Percentiles rank a stretch among this genome's conserved stretches.
Evolutionary conservation across 2,888 invertebrate genomes (phyloP).

Genomic region (Drosophila neonasuta): DNA sequence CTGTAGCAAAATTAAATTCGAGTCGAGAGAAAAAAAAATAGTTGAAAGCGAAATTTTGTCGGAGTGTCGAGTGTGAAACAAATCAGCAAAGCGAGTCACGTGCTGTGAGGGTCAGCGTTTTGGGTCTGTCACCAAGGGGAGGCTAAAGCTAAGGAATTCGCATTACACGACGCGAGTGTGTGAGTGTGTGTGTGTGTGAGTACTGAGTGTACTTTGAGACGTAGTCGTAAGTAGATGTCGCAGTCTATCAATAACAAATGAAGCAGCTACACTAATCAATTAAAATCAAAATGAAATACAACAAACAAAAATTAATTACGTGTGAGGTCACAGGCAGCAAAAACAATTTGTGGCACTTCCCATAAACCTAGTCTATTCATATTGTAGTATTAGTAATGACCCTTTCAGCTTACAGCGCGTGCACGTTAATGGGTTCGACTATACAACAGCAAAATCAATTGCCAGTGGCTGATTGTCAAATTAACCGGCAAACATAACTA

Average conservation of each 20-base stretch:
- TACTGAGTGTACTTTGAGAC: background rate
- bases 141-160: slow-evolving; percentile 64
- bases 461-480: slow-evolving; percentile 65
- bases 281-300: slow-evolving; percentile 38
- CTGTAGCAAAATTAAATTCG: slow-evolving; percentile 33
- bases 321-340: slow-evolving; percentile 56
- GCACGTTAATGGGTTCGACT: slow-evolving; percentile 1
- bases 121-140: slow-evolving; percentile 71
- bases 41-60: slow-evolving; percentile 20
- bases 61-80: slow-evolving; percentile 18
- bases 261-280: slow-evolving; percentile 39
- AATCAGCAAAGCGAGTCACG: slow-evolving; percentile 67
- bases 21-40: slow-evolving; percentile 5
- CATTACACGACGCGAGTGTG: slow-evolving; percentile 43
- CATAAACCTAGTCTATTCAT: slow-evolving; percentile 7
- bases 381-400: slow-evolving; percentile 31
- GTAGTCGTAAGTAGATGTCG: slow-evolving; percentile 35
- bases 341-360: slow-evolving; percentile 16
- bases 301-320: slow-evolving; percentile 50
- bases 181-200: background rate
- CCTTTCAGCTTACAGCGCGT: slow-evolving; percentile 34
- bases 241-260: slow-evolving; percentile 50
- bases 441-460: slow-evolving; percentile 41
- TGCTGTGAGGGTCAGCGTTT: slow-evolving; percentile 45
- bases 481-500: slow-evolving; percentile 51